Evolutionary conservation across 2,797 vertebrate genomes (phyloP).

Genomic region (Pangasius larnaudii): DNA sequence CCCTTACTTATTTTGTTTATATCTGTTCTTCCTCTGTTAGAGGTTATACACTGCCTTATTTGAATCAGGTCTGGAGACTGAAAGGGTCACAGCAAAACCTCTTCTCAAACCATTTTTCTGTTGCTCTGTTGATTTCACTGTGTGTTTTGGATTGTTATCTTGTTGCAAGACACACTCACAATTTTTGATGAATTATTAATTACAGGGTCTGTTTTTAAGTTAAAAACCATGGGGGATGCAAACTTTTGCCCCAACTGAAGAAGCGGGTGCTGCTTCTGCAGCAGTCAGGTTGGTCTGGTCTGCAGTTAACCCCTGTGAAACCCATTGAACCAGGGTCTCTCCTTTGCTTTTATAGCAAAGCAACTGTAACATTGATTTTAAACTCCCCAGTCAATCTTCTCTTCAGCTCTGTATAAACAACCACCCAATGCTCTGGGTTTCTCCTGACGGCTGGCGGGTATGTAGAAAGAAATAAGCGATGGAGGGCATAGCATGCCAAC

Average conservation of each 20-base stretch:
- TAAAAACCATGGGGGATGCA: not conserved
- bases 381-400: conserved; percentile 7
- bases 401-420: conserved; percentile 6
- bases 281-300: conserved; percentile 2
- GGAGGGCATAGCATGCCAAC: not conserved
- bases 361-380: conserved; percentile 28
- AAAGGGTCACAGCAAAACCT: not conserved
- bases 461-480: not conserved
- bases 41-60: not conserved
- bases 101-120: not conserved
- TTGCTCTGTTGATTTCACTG: not conserved
- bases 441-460: not conserved
- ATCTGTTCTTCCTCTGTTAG: not conserved
- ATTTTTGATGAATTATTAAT: conserved; percentile 18
- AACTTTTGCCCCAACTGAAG: conserved; percentile 4
- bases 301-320: conserved; percentile 1
- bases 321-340: not conserved
- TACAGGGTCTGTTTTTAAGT: not conserved
- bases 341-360: conserved; percentile 22
- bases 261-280: not conserved
- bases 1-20: not conserved
- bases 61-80: not conserved
- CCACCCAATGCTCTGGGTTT: not conserved
- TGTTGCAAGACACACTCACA: not conserved
- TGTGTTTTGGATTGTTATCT: not conserved